Evolutionary conservation across 2,113 vertebrate species (phyloP), one percentile per base, ranked within the genome.

Genomic region (Ictalurus punctatus): DNA sequence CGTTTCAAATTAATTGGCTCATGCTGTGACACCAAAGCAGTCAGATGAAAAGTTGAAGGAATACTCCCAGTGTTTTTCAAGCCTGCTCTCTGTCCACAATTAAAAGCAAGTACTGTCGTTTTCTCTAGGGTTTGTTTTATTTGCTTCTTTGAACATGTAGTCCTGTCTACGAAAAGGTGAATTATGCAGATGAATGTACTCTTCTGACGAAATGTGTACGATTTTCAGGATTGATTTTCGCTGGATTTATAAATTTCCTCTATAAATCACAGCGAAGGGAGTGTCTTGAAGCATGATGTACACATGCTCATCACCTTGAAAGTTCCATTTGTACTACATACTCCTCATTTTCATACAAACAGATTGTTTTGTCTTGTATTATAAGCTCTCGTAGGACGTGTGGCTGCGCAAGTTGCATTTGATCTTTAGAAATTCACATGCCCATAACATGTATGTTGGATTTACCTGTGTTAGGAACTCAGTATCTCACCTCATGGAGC

Each of bases 1-100:
- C 54, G 61, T 85, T 52, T 67, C 63, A 85, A 27, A 52, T 85
- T 71, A 67, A 85, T 71, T 21, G 65, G 83, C 16, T 34, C 27
- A 54, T 54, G 63, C 83, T 71, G 13, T 5, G 16, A 71, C 63
- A n/a, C 25, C 25, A 69, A 71, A 69, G 63, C 37, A 10, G 63
- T 27, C 9, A 67, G 52, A 67, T 48, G 16, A 84, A 52, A 48
- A 67, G 61, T 52, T 65, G 54, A 79, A 54, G 12, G 48, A 79
- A 54, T 54, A 52, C 73, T 2, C 12, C 12, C 25, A n/a, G 6
- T 79, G 34, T 52, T 52, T 79, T 79, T 79, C 16, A 79, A 54
- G n/a, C 23, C 44, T 52, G 44, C 74, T 52, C 4, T 27, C 23
- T 16, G 27, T 78, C 12, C 44, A 27, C 6, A 78, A 13, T 78